Conservation (phyloP, 2,797 vertebrate genomes). For the Clamator glandarius region DNA sequence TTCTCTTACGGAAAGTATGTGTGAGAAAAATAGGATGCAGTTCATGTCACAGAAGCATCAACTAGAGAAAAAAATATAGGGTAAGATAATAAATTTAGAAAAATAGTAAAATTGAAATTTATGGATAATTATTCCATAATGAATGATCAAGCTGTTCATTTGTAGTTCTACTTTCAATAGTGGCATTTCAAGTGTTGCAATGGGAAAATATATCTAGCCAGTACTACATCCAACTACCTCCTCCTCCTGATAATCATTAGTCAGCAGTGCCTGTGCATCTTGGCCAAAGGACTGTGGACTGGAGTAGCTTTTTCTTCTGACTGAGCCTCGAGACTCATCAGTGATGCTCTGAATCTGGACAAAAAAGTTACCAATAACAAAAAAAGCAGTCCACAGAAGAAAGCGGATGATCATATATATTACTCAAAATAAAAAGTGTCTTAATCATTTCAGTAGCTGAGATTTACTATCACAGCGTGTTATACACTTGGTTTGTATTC, state of each 20-base stretch:
- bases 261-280: slow-evolving; percentile 77
- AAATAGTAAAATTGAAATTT: neutral
- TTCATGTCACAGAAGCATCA: neutral
- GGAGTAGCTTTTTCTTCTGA: slow-evolving; percentile 87
- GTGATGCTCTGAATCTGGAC: slow-evolving; percentile 94
- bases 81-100: neutral
- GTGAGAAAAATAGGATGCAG: neutral
- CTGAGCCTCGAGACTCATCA: slow-evolving; percentile 88
- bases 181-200: slow-evolving; percentile 58
- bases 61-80: neutral
- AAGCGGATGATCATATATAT: neutral
- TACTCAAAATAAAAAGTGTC: neutral
- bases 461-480: neutral
- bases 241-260: slow-evolving; percentile 83
- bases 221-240: slow-evolving; percentile 81
- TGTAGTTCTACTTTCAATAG: neutral
- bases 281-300: slow-evolving; percentile 70
- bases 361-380: slow-evolving; percentile 58
- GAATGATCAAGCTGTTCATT: neutral
- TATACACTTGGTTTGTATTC: neutral
- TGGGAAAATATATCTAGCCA: neutral
- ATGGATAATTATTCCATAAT: neutral
- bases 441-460: neutral
- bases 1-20: neutral
- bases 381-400: slow-evolving; percentile 40